Percentiles rank a stretch among this genome's conserved stretches.
phyloP scores from a whole-genome alignment of 2,113 vertebrate genomes.

The Catharus fuscescens region DNA sequence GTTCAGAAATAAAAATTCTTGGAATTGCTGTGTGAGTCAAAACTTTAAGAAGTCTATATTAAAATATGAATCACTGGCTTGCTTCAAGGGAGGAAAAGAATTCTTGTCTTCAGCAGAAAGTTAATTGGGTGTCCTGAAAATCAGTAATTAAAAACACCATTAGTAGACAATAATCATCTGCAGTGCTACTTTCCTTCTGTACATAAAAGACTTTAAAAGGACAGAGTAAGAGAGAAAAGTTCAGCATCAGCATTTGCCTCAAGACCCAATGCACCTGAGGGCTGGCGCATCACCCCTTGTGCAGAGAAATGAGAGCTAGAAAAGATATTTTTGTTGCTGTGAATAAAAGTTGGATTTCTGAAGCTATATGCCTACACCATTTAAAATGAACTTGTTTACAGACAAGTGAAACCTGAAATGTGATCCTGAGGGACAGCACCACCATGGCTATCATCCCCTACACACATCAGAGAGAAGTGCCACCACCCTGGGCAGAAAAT shows the following conservation, averaged over 20 bases:
- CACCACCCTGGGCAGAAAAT: background rate
- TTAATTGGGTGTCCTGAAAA: slow-evolving; percentile 16
- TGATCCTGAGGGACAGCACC: background rate
- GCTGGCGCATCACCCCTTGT: background rate
- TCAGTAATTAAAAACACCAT: slow-evolving; percentile 30
- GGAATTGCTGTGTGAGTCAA: background rate
- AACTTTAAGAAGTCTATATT: background rate
- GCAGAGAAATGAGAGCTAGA: background rate
- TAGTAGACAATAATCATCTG: slow-evolving; percentile 9
- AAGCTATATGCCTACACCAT: background rate
- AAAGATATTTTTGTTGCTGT: background rate
- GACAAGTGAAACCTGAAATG: background rate
- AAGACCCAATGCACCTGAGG: background rate
- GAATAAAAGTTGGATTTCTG: background rate
- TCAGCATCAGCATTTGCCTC: slow-evolving; percentile 40
- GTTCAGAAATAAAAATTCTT: background rate
- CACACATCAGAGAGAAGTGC: background rate
- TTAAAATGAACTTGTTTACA: background rate
- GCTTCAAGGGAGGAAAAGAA: background rate
- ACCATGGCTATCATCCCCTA: fast-evolving
- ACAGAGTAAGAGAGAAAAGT: background rate
- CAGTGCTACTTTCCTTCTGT: background rate
- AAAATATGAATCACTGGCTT: slow-evolving; percentile 10
- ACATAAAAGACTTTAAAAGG: slow-evolving; percentile 18
- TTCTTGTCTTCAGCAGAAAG: slow-evolving; percentile 29